Evolutionary conservation across 2,797 vertebrate species (phyloP), one percentile per base, ranked within the genome.

Genomic region (Melanotaenia boesemani): DNA sequence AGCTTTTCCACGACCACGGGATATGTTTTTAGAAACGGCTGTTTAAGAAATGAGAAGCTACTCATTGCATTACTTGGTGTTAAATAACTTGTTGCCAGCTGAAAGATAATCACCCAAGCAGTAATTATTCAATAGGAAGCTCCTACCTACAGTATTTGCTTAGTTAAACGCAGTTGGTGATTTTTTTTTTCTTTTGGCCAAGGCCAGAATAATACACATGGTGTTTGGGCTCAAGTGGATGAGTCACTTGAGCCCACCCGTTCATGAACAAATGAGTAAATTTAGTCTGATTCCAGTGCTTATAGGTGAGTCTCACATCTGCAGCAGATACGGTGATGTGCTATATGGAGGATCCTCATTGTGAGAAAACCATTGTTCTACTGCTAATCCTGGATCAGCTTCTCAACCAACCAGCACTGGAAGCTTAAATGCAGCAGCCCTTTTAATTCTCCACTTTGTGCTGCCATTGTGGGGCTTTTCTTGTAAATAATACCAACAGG

Each of bases 351-450:
- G 81, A 87, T 87, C 80, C 80, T 83, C 85, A 91, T 91, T 92
- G 90, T 91, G 83, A 77, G 79, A 46, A 69, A 80, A 72, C 85
- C 81, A 91, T 93, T 93, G 91, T 94, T 92, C 88, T 89, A 68
- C 74, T 54, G 70, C 86, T 92, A 92, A 93, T 92, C 91, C 89
- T 79, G 83, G 88, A 89, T 93, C 90, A 86, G 88, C 78, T 83
- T 84, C 84, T 85, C 87, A 81, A 90, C 89, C 91, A 90, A 91
- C 89, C 89, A 90, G 85, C 86, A 85, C 86, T 69, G 83, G 78
- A 81, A 86, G 88, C 85, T 92, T 91, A 90, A 93, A 92, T 88
- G 81, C 86, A 89, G 85, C 77, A 88, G 81, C 85, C 85, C 82
- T 85, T 88, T 89, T 89, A 86, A 88, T 90, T 90, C 88, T 81